These are phyloP conservation scores for Scolanthus callimorphus DNA, from an alignment of 92 coral and sea anemone species.

Conservation along the genomic window DNA sequence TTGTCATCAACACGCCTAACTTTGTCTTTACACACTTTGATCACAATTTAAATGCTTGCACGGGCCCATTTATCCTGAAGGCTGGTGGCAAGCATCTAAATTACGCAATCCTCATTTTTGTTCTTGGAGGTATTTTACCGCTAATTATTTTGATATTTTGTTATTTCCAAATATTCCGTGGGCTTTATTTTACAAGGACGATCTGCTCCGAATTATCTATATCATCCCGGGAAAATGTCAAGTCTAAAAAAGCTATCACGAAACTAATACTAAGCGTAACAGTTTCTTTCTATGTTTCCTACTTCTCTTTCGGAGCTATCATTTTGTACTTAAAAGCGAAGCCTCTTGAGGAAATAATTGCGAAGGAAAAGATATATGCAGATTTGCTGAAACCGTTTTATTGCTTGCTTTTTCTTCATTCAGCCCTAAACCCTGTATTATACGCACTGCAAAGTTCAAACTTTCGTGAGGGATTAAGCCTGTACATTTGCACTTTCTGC, in stretches of 20 bases:
- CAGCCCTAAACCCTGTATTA: background rate
- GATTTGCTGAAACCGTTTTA: background rate
- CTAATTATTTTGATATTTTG: background rate
- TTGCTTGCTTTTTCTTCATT: background rate
- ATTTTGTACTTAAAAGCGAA: background rate
- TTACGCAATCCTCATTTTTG: background rate
- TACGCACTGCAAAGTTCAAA: background rate
- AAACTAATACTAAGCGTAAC: background rate
- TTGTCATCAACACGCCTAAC: background rate
- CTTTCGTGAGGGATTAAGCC: background rate
- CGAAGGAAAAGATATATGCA: background rate
- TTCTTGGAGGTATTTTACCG: background rate
- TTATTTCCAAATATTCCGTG: background rate
- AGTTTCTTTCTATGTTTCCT: background rate
- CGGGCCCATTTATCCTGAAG: background rate
- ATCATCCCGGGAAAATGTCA: background rate
- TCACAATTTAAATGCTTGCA: background rate
- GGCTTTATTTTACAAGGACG: slow-evolving; percentile 2
- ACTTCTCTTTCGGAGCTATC: background rate
- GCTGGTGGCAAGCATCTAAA: background rate
- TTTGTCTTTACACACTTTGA: background rate
- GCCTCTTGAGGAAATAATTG: background rate
- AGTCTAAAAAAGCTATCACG: slow-evolving; percentile 1
- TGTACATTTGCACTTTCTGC: too few species aligned
- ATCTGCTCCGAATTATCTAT: background rate